These are phyloP conservation scores for Megaceryle alcyon DNA, from an alignment of 2,797 vertebrate genomes.

Conservation along the genomic window DNA sequence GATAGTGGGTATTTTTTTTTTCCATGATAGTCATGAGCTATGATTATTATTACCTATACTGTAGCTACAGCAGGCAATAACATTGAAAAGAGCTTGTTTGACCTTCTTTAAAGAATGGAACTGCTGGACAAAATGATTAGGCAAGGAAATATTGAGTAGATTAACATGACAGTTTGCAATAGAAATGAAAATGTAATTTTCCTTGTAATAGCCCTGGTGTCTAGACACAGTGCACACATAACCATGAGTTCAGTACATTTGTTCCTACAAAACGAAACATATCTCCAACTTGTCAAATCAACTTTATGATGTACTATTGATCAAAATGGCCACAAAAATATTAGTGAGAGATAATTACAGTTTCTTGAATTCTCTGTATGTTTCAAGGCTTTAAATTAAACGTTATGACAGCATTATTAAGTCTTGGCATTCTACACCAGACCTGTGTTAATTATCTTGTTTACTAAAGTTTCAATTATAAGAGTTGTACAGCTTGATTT, in stretches of 20 bases:
- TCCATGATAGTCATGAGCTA: not conserved
- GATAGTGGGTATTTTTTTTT: not conserved
- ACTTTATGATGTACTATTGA: not conserved
- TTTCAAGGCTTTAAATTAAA: not conserved
- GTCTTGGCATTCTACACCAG: not conserved
- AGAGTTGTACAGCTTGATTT: not conserved
- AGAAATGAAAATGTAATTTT: constrained; percentile 62
- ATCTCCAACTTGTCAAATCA: not conserved
- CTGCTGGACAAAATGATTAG: constrained; percentile 37
- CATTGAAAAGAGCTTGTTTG: constrained; percentile 21
- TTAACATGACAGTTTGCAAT: constrained; percentile 49
- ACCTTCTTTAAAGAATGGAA: constrained; percentile 40
- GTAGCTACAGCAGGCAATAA: not conserved
- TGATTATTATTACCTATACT: not conserved
- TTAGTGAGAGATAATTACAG: not conserved
- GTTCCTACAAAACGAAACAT: constrained; percentile 32
- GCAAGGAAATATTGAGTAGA: constrained; percentile 46
- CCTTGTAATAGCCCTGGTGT: constrained; percentile 30
- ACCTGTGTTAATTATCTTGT: not conserved
- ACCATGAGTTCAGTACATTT: constrained; percentile 42
- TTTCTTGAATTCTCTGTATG: not conserved
- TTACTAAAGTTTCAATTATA: not conserved
- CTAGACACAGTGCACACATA: constrained; percentile 35
- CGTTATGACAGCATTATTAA: not conserved
- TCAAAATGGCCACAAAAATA: not conserved